phyloP scores from a whole-genome alignment of 2,888 invertebrate genomes.

The Microctonus brassicae region DNA sequence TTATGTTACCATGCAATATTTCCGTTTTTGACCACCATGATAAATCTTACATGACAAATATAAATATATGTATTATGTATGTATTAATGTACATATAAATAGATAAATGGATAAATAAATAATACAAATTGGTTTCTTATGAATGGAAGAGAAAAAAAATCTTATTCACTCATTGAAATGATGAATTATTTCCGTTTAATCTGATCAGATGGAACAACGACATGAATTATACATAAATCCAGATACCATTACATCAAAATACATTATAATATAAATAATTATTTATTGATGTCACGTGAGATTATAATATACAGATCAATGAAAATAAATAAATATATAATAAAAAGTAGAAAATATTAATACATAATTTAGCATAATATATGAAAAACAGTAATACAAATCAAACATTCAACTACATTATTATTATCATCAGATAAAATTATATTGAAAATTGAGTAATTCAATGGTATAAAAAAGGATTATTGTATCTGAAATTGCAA shows the following conservation, averaged over 20 bases:
- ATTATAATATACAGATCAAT: background rate
- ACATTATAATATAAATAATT: background rate
- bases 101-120: background rate
- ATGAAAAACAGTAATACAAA: background rate
- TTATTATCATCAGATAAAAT: too few relatives aligned
- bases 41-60: background rate
- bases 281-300: background rate
- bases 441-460: too few relatives aligned
- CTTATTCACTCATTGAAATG: background rate
- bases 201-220: background rate
- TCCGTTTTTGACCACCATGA: background rate
- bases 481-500: too few relatives aligned
- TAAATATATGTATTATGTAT: too few relatives aligned
- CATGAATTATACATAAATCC: background rate
- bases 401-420: background rate
- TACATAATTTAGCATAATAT: background rate
- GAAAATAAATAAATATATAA: background rate
- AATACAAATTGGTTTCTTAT: background rate
- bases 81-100: background rate
- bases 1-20: slow-evolving; percentile 17
- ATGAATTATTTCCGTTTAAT: background rate
- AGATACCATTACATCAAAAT: too few relatives aligned
- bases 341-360: too few relatives aligned
- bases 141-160: background rate
- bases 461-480: too few relatives aligned